A percentile compares a stretch with the other conserved stretches of the same genome.
Evolutionary conservation across 2,797 vertebrate genomes (phyloP).

Genomic region (Vipera ursinii): DNA sequence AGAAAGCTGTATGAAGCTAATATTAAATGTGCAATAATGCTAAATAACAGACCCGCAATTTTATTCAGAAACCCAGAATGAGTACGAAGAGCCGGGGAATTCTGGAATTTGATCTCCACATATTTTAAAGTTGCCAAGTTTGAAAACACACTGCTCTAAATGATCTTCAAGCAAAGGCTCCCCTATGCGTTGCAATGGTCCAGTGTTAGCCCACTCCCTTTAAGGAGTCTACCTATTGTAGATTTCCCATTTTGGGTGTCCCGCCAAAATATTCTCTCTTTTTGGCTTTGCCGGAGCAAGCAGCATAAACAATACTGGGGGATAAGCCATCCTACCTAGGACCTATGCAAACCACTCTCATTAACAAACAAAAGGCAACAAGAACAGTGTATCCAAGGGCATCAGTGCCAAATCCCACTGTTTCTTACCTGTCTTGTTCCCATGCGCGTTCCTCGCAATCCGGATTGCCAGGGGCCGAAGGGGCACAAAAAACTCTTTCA

Average conservation of each 20-base stretch:
- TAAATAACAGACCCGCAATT: neutral
- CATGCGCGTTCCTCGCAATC: slow-evolving; percentile 79
- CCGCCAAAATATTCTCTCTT: neutral
- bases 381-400: neutral
- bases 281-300: neutral
- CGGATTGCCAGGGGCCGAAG: slow-evolving; percentile 86
- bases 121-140: neutral
- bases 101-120: neutral
- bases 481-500: slow-evolving; percentile 88
- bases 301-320: too few relatives aligned
- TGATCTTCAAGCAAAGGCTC: neutral
- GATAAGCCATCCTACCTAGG: too few relatives aligned
- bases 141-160: neutral
- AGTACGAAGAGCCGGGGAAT: neutral
- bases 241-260: neutral
- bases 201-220: neutral
- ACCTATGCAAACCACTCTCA: too few relatives aligned
- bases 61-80: neutral
- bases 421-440: slow-evolving; percentile 83
- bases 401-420: fast-evolving
- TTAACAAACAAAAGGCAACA: neutral
- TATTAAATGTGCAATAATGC: neutral
- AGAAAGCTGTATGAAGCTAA: neutral
- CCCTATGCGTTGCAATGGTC: neutral
- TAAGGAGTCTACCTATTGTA: neutral